Percentiles rank a stretch among this genome's conserved stretches.
phyloP scores from a whole-genome alignment of 2,113 vertebrate species.

The Spilogale gracilis region DNA sequence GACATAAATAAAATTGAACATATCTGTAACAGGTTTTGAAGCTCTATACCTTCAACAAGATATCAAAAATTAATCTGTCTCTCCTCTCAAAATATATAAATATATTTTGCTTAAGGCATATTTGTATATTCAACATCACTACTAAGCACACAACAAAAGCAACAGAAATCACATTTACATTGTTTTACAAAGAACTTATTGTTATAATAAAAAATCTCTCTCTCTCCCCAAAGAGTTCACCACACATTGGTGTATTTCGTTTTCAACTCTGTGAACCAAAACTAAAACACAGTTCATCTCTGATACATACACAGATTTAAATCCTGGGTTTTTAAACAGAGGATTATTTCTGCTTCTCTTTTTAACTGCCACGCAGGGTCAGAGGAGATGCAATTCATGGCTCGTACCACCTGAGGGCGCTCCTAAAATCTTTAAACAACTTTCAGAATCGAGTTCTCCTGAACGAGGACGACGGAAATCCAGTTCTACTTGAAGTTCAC shows the following conservation, averaged over 20 bases:
- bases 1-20: not conserved
- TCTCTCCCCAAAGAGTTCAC: not conserved
- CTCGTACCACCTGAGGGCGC: slow-evolving; percentile 37
- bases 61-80: slow-evolving; percentile 15
- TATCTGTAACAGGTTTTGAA: slow-evolving; percentile 32
- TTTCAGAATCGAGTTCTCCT: not conserved
- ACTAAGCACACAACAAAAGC: not conserved
- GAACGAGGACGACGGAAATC: not conserved
- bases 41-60: slow-evolving; percentile 40
- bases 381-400: slow-evolving; percentile 26
- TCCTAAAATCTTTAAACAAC: slow-evolving; percentile 35
- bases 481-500: not conserved
- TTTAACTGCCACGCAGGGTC: not conserved
- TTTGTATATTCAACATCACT: slow-evolving; percentile 33
- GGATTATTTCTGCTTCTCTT: slow-evolving; percentile 12
- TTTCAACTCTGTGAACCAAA: slow-evolving; percentile 40
- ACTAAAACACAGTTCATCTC: slow-evolving; percentile 32
- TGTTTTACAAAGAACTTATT: not conserved
- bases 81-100: slow-evolving; percentile 23
- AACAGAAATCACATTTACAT: not conserved
- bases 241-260: not conserved
- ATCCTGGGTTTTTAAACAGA: not conserved
- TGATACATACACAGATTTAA: not conserved
- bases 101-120: not conserved
- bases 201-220: slow-evolving; percentile 44